Percentiles rank a stretch among this genome's conserved stretches.
These are phyloP conservation scores for Megalurothrips usitatus DNA, from an alignment of 2,888 invertebrate genomes.

Conservation along the genomic window DNA sequence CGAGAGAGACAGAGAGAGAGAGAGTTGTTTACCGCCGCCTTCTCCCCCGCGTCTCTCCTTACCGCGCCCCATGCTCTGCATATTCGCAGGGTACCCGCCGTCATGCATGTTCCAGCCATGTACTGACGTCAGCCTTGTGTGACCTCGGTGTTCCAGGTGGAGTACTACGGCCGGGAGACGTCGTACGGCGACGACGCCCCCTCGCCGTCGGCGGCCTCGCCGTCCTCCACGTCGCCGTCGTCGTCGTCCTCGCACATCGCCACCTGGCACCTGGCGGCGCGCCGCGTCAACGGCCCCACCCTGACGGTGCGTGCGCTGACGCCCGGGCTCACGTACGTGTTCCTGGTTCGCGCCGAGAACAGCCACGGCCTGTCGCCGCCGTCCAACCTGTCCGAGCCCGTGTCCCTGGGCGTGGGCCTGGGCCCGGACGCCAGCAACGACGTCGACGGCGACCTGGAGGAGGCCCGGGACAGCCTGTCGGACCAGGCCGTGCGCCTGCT, in stretches of 20 bases:
- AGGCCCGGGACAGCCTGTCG: constrained; percentile 62
- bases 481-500: constrained; percentile 25
- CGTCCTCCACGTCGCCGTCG: neutral
- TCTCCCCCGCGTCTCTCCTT: too few relatives aligned
- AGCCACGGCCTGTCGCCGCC: constrained; percentile 65
- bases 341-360: constrained; percentile 71
- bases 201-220: neutral
- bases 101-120: too few relatives aligned
- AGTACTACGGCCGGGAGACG: constrained; percentile 19
- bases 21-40: too few relatives aligned
- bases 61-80: too few relatives aligned
- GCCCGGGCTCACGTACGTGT: constrained; percentile 61
- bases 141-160: neutral
- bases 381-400: constrained; percentile 48
- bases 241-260: neutral
- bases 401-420: constrained; percentile 46
- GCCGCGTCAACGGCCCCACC: constrained; percentile 40
- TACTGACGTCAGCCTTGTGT: too few relatives aligned
- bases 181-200: neutral
- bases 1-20: too few relatives aligned
- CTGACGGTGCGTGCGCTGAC: constrained; percentile 56
- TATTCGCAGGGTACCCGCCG: too few relatives aligned
- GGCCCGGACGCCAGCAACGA: constrained; percentile 57
- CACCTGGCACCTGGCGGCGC: constrained; percentile 8
- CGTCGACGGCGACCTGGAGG: constrained; percentile 63